Evolutionary conservation across 2,888 invertebrate species (phyloP).

Genomic region (Lysandra bellargus): DNA sequence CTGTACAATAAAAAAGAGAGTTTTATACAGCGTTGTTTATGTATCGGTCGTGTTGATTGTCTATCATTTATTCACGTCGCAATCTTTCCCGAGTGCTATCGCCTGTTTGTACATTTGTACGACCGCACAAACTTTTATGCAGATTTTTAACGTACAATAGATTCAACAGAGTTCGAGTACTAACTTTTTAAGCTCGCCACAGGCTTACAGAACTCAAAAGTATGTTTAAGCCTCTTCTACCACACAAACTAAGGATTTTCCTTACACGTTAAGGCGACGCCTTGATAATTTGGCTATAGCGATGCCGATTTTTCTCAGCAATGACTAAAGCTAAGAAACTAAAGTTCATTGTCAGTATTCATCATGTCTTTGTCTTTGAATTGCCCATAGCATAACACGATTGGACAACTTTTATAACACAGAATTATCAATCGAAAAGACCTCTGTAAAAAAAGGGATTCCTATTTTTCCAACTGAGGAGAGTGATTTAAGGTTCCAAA

Average conservation of each 20-base stretch:
- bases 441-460: no score
- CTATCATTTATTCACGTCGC: slow-evolving; percentile 37
- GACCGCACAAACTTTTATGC: background rate
- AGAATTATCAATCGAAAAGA: no score
- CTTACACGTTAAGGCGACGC: background rate
- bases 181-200: background rate
- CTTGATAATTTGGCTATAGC: no score
- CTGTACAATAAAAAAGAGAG: background rate
- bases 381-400: no score
- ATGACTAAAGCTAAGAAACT: no score
- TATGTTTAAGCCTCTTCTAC: background rate
- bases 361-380: no score
- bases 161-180: background rate
- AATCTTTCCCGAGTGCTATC: slow-evolving; percentile 32
- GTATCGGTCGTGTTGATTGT: slow-evolving; percentile 33
- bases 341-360: no score
- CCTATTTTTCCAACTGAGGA: no score
- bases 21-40: slow-evolving; percentile 31
- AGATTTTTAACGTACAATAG: background rate
- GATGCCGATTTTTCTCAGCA: no score
- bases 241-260: background rate
- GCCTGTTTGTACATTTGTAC: slow-evolving; percentile 29
- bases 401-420: no score
- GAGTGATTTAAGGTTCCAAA: no score
- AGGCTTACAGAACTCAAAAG: background rate